A percentile compares a stretch with the other conserved stretches of the same genome.
phyloP scores from a whole-genome alignment of 1,140 invertebrate species.

The Cherax quadricarinatus region DNA sequence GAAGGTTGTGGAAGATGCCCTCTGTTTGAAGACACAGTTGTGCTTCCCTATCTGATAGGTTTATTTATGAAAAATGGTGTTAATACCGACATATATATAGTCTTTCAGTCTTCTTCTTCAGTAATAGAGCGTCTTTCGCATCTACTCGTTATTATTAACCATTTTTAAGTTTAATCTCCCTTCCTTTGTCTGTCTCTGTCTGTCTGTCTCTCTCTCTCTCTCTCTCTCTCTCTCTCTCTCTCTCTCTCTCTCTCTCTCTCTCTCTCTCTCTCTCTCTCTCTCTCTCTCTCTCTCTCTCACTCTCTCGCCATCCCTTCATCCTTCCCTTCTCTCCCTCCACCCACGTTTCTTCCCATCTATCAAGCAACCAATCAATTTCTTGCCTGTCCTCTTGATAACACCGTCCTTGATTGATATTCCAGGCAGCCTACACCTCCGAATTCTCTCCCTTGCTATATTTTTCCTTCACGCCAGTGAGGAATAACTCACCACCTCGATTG shows the following conservation, averaged over 20 bases:
- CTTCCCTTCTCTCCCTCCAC: no score
- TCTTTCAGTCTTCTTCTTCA: neutral
- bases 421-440: no score
- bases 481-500: no score
- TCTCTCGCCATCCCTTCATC: no score
- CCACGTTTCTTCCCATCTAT: neutral
- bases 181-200: neutral
- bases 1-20: no score
- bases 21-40: no score
- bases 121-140: neutral
- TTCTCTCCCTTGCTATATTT: no score
- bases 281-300: conserved; percentile 11
- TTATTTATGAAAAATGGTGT: neutral
- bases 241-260: conserved; percentile 26
- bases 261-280: conserved; percentile 32
- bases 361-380: no score
- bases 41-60: neutral
- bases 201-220: neutral
- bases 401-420: no score
- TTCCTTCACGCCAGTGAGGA: no score
- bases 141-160: neutral
- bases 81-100: neutral
- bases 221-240: conserved; percentile 14
- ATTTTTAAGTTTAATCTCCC: neutral
- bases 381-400: no score